Percentiles rank a stretch among this genome's conserved stretches.
Conservation (phyloP, 2,113 vertebrate genomes). For the Vulpes ferrilata region DNA sequence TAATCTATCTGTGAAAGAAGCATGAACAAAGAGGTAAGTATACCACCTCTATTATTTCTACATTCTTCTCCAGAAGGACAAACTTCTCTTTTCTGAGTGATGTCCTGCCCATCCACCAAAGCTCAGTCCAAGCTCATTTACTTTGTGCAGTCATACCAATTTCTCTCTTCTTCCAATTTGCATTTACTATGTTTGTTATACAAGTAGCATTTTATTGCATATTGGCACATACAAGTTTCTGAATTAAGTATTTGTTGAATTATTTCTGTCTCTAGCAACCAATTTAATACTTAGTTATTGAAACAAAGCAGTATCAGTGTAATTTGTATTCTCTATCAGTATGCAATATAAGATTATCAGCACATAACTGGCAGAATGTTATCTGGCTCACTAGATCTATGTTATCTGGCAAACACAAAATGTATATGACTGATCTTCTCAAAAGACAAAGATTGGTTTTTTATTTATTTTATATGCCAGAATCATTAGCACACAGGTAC, state of each 20-base stretch:
- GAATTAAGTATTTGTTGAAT: slow-evolving; percentile 29
- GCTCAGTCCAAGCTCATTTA: not conserved
- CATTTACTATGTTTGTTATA: not conserved
- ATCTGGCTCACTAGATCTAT: not conserved
- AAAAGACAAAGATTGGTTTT: not conserved
- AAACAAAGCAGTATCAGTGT: slow-evolving; percentile 26
- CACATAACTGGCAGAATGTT: not conserved
- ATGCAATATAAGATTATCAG: not conserved
- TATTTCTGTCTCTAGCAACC: slow-evolving; percentile 13
- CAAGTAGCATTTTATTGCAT: not conserved
- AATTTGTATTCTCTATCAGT: slow-evolving; percentile 10
- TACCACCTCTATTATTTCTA: not conserved
- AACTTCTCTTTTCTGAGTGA: not conserved
- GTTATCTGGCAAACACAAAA: not conserved
- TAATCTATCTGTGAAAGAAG: not conserved
- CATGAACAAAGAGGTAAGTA: not conserved
- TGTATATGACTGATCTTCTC: slow-evolving; percentile 1
- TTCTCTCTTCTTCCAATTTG: slow-evolving; percentile 19
- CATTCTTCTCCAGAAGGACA: not conserved
- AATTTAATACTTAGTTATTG: slow-evolving; percentile 26
- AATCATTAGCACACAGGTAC: not conserved
- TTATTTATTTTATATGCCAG: slow-evolving; percentile 13
- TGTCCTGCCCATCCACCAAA: not conserved
- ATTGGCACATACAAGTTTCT: slow-evolving; percentile 14
- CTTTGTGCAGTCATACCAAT: not conserved